Evolutionary conservation across 1,140 invertebrate species (phyloP).

Genomic region (Triops cancriformis): DNA sequence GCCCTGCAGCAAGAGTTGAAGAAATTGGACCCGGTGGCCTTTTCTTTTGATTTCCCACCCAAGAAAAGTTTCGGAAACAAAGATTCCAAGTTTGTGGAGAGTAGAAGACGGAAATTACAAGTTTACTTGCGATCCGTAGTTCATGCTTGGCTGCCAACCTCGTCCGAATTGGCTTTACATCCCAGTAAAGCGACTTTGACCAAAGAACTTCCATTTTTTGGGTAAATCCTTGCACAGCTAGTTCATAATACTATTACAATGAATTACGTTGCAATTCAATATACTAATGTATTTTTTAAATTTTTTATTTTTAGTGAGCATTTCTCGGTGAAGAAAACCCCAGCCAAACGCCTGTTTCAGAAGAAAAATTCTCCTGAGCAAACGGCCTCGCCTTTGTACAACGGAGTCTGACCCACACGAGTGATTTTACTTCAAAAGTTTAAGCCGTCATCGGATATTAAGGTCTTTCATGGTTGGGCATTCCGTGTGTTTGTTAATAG

Average conservation of each 20-base stretch:
- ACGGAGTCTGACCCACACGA: background rate
- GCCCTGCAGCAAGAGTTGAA: slow-evolving; percentile 69
- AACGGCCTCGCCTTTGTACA: background rate
- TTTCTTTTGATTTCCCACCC: slow-evolving; percentile 81
- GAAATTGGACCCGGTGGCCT: slow-evolving; percentile 66
- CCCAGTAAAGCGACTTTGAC: slow-evolving; percentile 61
- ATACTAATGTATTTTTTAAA: background rate
- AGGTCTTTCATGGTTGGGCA: background rate
- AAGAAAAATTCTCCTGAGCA: background rate
- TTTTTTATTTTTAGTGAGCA: background rate
- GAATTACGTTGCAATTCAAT: too few species aligned
- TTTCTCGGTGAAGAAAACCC: background rate
- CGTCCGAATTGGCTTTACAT: slow-evolving; percentile 56
- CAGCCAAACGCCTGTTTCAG: background rate
- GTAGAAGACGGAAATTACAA: slow-evolving; percentile 62
- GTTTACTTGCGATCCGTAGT: slow-evolving; percentile 68
- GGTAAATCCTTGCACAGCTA: slow-evolving; percentile 48
- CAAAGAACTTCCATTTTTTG: slow-evolving; percentile 67
- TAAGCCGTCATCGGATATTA: background rate
- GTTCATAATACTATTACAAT: too few species aligned
- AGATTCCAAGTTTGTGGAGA: slow-evolving; percentile 70
- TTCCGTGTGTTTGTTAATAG: background rate
- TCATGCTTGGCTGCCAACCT: slow-evolving; percentile 53
- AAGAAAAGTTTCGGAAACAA: slow-evolving; percentile 86
- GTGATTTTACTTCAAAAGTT: background rate